phyloP scores from a whole-genome alignment of 2,113 vertebrate genomes.

The Dicentrarchus labrax region DNA sequence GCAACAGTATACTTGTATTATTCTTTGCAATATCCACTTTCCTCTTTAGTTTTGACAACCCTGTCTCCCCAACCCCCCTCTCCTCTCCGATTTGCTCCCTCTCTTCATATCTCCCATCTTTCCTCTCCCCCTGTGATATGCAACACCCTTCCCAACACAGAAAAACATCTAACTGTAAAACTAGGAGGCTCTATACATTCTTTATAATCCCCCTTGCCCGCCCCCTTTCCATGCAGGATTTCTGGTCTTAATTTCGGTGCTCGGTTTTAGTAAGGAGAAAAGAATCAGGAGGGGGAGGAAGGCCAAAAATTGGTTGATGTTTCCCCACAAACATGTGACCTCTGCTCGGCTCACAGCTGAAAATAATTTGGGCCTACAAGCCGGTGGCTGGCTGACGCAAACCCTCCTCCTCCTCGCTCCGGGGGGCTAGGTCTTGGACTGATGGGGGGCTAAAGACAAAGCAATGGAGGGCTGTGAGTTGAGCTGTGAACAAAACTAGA shows the following conservation, averaged over 20 bases:
- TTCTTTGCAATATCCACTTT: constrained; percentile 73
- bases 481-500: constrained; percentile 25
- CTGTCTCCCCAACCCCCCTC: constrained; percentile 28
- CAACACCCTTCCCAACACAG: constrained; percentile 29
- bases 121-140: constrained; percentile 45
- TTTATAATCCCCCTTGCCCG: constrained; percentile 22
- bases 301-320: constrained; percentile 65
- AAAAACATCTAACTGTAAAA: constrained; percentile 57
- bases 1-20: constrained; percentile 73
- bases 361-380: constrained; percentile 83
- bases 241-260: constrained; percentile 65
- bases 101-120: constrained; percentile 40
- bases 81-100: constrained; percentile 25
- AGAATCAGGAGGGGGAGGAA: constrained; percentile 51
- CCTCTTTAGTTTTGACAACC: constrained; percentile 68
- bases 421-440: constrained; percentile 31
- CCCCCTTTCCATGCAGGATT: constrained; percentile 33
- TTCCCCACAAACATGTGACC: constrained; percentile 83
- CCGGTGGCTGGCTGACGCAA: constrained; percentile 67
- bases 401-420: constrained; percentile 51
- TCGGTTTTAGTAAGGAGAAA: constrained; percentile 64
- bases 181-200: constrained; percentile 58
- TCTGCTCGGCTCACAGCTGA: constrained; percentile 82
- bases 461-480: constrained; percentile 32
- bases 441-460: constrained; percentile 50